phyloP scores from a whole-genome alignment of 2,113 vertebrate genomes.

The Leptosomus discolor region DNA sequence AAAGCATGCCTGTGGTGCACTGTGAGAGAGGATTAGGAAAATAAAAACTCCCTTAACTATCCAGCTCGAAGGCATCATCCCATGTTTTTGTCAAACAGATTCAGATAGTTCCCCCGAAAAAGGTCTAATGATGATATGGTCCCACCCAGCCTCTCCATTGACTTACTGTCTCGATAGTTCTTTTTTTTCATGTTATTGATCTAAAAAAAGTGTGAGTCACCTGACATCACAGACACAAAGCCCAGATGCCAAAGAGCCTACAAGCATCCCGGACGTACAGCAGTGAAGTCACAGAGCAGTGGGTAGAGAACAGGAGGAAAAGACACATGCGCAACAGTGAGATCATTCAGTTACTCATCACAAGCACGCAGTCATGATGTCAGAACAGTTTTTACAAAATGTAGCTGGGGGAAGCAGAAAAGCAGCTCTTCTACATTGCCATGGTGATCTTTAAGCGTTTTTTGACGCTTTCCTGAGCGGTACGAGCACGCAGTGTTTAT shows the following conservation, averaged over 20 bases:
- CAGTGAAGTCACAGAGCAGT: neutral
- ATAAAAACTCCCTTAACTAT: conserved; percentile 4
- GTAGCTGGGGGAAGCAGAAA: neutral
- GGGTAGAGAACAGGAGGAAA: neutral
- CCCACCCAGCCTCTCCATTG: neutral
- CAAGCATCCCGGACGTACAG: neutral
- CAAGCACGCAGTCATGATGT: neutral
- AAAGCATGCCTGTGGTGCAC: neutral
- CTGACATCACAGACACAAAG: neutral
- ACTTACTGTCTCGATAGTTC: neutral
- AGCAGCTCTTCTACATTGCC: neutral
- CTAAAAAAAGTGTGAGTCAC: neutral
- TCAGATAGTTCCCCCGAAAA: neutral
- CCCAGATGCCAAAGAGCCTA: neutral
- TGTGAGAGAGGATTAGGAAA: neutral
- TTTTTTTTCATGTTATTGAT: neutral
- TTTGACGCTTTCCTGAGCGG: neutral
- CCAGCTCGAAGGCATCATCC: neutral
- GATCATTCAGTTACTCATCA: neutral
- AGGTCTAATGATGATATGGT: neutral
- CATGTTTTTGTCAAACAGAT: neutral
- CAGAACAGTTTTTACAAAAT: neutral
- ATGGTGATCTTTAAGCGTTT: neutral
- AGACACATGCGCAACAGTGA: neutral
- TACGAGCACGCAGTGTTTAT: neutral